Evolutionary conservation across 2,113 vertebrate genomes (phyloP), one percentile per base, ranked within the genome.

Genomic region (Benitochromis conjunctus): DNA sequence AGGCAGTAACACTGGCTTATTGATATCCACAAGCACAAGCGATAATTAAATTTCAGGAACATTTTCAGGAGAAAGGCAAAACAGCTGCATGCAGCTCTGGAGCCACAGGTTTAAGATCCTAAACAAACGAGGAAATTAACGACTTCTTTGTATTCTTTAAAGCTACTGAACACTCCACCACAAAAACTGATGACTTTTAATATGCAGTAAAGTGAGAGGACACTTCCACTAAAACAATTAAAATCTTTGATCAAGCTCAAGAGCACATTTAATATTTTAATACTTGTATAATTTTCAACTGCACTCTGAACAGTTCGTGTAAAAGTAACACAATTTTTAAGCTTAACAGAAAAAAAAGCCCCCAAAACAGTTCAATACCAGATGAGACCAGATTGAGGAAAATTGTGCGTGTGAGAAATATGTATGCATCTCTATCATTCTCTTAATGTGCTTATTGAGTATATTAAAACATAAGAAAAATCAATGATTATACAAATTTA

Each of bases 281-380:
- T 64, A 34, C 4, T 64, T 64, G 18, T 12, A 64, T 0, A 5
- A 38, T n/a, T 64, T n/a, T 64, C 34, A 64, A 64, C 10, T 64
- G 60, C 18, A 64, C 19, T 64, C 34, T 64, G 34, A 38, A 38
- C 0, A 64, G 36, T 64, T 64, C 1, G n/a, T 38, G 60, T 64
- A 64, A 38, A 64, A 38, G 6, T 64, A 64, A 0, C 18, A 64
- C 10, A n/a, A 38, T 64, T 38, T 64, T 64, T 38, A 64, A 64
- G 0, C 0, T 64, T 64, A 34, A 64, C 3, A 3, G 1, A 64
- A 64, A 64, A 31, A n/a, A 34, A 7, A n/a, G 18, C 18, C 60
- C 2, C 31, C 60, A 38, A 64, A 64, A n/a, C 18, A n/a, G 18
- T 64, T 64, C 31, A 64, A 36, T 64, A 18, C 60, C 60, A 64